A percentile compares a stretch with the other conserved stretches of the same genome.
These are phyloP conservation scores for Metallyticus violacea DNA, from an alignment of 2,888 invertebrate genomes.

Conservation along the genomic window DNA sequence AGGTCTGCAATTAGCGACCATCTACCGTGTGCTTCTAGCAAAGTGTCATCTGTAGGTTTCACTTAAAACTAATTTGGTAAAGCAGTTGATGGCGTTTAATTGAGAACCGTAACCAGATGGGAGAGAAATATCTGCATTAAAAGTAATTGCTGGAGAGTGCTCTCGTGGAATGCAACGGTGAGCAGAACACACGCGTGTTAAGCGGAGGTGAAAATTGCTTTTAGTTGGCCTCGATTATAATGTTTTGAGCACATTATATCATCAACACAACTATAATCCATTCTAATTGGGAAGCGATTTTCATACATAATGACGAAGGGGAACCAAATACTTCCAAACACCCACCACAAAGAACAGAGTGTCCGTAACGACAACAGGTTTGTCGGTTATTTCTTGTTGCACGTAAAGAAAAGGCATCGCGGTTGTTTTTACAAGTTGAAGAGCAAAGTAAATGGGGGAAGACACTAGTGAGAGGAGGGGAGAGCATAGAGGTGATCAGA, in stretches of 20 bases:
- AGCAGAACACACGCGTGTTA: not conserved
- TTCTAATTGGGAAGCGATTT: conserved; percentile 5
- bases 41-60: not conserved
- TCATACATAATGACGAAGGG: not conserved
- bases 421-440: not conserved
- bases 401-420: not conserved
- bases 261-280: conserved; percentile 6
- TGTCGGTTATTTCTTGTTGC: not conserved
- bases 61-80: not conserved
- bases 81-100: not conserved
- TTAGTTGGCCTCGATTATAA: conserved; percentile 1
- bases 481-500: not conserved
- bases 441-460: no score
- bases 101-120: not conserved
- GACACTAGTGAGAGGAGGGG: not conserved
- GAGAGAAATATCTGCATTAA: not conserved
- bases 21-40: not conserved
- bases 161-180: not conserved
- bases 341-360: not conserved
- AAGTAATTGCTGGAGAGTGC: not conserved
- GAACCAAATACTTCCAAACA: not conserved
- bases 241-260: conserved; percentile 1
- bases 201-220: not conserved
- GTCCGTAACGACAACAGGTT: not conserved
- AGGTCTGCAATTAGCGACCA: not conserved